phyloP scores from a whole-genome alignment of 2,888 invertebrate genomes.

The Sesia bembeciformis region DNA sequence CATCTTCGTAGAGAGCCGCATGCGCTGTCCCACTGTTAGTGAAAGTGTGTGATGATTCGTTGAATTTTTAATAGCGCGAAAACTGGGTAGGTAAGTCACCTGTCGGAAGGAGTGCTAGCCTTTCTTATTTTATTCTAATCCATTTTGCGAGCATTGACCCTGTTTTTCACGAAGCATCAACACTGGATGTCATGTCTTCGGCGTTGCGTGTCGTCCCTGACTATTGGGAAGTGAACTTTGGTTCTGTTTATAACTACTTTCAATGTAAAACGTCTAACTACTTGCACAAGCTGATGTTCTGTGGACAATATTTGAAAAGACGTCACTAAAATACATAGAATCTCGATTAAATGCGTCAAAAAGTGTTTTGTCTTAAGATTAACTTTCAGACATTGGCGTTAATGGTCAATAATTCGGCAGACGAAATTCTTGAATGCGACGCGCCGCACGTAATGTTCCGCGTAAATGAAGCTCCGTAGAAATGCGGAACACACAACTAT shows the following conservation, averaged over 20 bases:
- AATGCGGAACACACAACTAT: conserved; percentile 72
- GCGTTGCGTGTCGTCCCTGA: too few species aligned
- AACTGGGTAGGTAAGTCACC: conserved; percentile 64
- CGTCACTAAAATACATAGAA: too few species aligned
- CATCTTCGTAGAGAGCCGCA: conserved; percentile 4
- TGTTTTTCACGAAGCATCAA: conserved; percentile 18
- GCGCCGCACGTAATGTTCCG: conserved; percentile 47
- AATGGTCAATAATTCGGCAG: conserved; percentile 22
- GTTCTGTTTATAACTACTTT: too few species aligned
- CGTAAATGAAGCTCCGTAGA: conserved; percentile 68
- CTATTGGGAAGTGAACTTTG: too few species aligned
- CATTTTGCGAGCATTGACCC: conserved; percentile 55
- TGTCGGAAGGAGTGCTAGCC: conserved; percentile 53
- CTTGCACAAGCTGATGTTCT: too few species aligned
- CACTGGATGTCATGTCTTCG: neutral
- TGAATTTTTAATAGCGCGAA: conserved; percentile 65
- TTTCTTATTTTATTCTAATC: conserved; percentile 63
- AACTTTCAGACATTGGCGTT: conserved; percentile 6
- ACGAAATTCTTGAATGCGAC: conserved; percentile 5
- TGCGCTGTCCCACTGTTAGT: conserved; percentile 36
- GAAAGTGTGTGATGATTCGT: conserved; percentile 68
- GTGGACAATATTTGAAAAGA: too few species aligned
- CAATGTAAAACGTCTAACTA: too few species aligned
- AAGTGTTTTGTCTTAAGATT: neutral
- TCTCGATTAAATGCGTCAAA: neutral